Base-by-base conservation (phyloP, 2,888 invertebrate species). In the Suillia variegata region DNA sequence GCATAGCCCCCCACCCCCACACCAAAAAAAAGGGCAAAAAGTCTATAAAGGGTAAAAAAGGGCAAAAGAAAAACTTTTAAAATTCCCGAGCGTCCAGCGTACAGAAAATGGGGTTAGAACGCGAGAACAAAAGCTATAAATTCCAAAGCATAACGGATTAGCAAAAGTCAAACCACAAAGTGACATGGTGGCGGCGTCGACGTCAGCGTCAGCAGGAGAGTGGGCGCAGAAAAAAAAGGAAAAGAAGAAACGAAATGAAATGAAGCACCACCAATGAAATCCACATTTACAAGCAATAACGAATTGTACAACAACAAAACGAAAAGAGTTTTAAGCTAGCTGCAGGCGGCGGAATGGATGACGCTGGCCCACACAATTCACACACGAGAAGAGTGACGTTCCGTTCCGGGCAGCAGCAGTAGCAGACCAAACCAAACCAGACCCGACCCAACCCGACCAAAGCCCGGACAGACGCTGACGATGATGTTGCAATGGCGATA, bases 401-500 rank as follows among this genome's bases (percentile, higher is more conserved):
- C n/a, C n/a, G n/a, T n/a, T n/a, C n/a, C n/a, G n/a, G n/a, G n/a
- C n/a, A n/a, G n/a, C n/a, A n/a, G n/a, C n/a, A n/a, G n/a, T n/a
- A n/a, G n/a, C n/a, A n/a, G n/a, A n/a, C n/a, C n/a, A n/a, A n/a
- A n/a, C n/a, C n/a, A n/a, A n/a, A n/a, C n/a, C n/a, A n/a, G n/a
- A n/a, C n/a, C n/a, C n/a, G n/a, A n/a, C n/a, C n/a, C n/a, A n/a
- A n/a, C n/a, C n/a, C n/a, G n/a, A n/a, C n/a, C n/a, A n/a, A n/a
- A n/a, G n/a, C n/a, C n/a, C n/a, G n/a, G n/a, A n/a, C n/a, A n/a
- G 26, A 15, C 45, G 42, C 22, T 70, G 67, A 55, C 59, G 60
- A 56, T 62, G 66, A 62, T 62, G 69, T 71, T 72, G 71, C 71
- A 73, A 70, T 73, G 74, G 77, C 75, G 80, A 77, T 78, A 80